Evolutionary conservation across 37 sponge, comb jelly and placozoan species (phyloP).

Genomic region (Petrosia ficiformis): DNA sequence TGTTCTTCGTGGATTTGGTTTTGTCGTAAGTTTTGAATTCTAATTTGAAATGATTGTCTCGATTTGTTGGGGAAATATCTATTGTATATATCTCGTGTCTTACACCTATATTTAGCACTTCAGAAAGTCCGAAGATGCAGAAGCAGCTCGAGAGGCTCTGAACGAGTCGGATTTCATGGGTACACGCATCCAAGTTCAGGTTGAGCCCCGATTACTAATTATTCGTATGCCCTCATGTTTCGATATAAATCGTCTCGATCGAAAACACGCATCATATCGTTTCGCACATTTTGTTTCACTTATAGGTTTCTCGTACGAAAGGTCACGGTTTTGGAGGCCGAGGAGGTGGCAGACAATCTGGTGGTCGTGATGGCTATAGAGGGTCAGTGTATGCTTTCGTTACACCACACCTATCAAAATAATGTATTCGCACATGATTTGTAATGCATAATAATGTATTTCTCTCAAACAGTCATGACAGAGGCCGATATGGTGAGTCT

Average conservation of each 20-base stretch:
- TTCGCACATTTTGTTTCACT: neutral
- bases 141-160: constrained; percentile 35
- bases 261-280: neutral
- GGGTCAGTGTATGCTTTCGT: constrained; percentile 20
- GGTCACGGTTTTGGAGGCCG: constrained; percentile 60
- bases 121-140: constrained; percentile 33
- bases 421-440: neutral
- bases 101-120: constrained; percentile 35
- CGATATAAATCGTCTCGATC: neutral
- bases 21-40: constrained; percentile 53
- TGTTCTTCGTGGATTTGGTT: constrained; percentile 58
- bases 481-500: neutral
- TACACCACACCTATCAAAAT: neutral
- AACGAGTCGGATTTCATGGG: constrained; percentile 37
- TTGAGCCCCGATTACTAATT: neutral
- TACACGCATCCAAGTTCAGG: constrained; percentile 47
- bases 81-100: neutral
- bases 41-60: neutral
- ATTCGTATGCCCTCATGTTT: neutral
- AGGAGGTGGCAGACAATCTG: constrained; percentile 47
- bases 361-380: constrained; percentile 2
- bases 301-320: constrained; percentile 52
- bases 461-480: constrained; percentile 5
- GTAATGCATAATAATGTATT: constrained; percentile 8
- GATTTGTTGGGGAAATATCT: no score